phyloP scores from a whole-genome alignment of 2,797 vertebrate species.

The Tauraco hartlaubi region DNA sequence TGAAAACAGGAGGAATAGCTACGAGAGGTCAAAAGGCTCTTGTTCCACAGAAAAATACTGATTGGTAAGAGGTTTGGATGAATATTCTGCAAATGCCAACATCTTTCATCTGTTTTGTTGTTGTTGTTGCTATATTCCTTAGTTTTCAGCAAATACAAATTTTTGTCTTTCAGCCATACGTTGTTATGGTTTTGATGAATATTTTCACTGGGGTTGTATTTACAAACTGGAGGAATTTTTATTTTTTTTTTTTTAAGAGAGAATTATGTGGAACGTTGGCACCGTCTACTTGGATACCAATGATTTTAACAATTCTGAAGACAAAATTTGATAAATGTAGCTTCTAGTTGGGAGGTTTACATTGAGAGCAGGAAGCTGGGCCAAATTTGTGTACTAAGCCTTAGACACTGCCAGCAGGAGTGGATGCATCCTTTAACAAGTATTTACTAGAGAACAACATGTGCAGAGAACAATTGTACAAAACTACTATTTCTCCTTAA shows the following conservation, averaged over 20 bases:
- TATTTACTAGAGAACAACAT: slow-evolving; percentile 18
- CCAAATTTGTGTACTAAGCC: not conserved
- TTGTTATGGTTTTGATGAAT: not conserved
- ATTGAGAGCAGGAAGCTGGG: not conserved
- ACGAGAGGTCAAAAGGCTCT: not conserved
- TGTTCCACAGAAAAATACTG: not conserved
- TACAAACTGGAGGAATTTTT: not conserved
- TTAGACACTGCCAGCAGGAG: not conserved
- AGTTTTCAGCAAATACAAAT: not conserved
- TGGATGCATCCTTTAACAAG: not conserved
- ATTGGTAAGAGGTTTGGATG: not conserved
- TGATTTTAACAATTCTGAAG: not conserved
- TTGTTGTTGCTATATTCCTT: not conserved
- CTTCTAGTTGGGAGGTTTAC: not conserved
- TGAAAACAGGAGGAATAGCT: not conserved
- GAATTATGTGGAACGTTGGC: not conserved
- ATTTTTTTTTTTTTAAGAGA: not conserved
- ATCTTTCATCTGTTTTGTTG: not conserved
- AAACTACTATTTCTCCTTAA: not conserved
- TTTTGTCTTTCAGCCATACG: not conserved
- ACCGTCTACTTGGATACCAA: not conserved
- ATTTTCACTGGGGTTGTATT: not conserved
- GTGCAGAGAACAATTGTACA: slow-evolving; percentile 43
- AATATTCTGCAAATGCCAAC: not conserved
- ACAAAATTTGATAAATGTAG: not conserved